Evolutionary conservation across 2,797 vertebrate genomes (phyloP), one percentile per base, ranked within the genome.

Genomic region (Tauraco hartlaubi): DNA sequence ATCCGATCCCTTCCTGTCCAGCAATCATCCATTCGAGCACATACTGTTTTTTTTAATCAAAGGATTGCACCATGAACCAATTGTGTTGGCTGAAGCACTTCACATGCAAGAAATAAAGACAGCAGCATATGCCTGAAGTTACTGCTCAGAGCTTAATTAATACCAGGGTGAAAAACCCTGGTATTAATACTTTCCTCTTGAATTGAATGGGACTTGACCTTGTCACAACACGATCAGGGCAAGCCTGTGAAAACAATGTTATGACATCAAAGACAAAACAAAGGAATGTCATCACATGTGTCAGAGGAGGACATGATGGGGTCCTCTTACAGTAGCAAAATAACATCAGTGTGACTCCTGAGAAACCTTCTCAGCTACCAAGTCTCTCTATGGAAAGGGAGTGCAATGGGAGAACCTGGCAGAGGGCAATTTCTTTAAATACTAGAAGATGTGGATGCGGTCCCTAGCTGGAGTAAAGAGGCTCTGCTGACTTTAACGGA

Each of bases 181-280:
- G 3, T 69, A 80, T 86, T 87, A 94, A 92, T 88, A 49, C 49
- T 93, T 92, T 71, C 84, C 74, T 94, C 74, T 37, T 62, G 66
- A 92, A 66, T 48, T 78, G 85, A 94, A 92, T 73, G 68, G 55
- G 78, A 94, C 54, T 90, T 91, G 85, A 90, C 61, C 62, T 81
- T 93, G 80, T 95, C 79, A 92, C 48, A 93, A 92, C 29, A 95
- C 77, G 56, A 93, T 55, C 46, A n/a, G 68, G 54, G 54, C 79
- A 92, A 89, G 54, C 52, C 51, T 41, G 63, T 35, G 72, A 88
- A 88, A 92, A 87, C 63, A 75, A 52, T 85, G 66, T 91, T 94
- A 71, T 94, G 96, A 80, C 62, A 93, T 92, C 85, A 92, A 87
- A 95, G 86, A 52, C 72, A 94, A 95, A 95, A 94, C 81, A 97